phyloP scores from a whole-genome alignment of 2,113 vertebrate genomes.

The Saimiri boliviensis region DNA sequence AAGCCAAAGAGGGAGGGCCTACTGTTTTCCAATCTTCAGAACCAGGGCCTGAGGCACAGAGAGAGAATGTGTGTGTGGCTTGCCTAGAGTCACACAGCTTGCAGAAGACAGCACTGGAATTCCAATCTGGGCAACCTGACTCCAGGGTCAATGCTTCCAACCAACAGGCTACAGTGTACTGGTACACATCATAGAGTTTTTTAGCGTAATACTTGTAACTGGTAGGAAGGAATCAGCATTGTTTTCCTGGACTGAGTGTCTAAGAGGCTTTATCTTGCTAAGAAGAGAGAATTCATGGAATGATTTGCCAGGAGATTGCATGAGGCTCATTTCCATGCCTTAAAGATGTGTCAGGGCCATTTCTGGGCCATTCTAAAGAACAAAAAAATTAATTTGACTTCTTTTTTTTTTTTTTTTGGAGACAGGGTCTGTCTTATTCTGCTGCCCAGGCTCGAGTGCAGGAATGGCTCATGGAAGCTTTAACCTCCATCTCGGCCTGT shows the following conservation, averaged over 20 bases:
- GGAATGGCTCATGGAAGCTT: too few species aligned
- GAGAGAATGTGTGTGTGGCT: neutral
- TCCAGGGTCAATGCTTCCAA: neutral
- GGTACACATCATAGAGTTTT: too few species aligned
- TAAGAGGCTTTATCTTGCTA: too few species aligned
- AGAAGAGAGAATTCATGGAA: neutral
- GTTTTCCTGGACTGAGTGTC: neutral
- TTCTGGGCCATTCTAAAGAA: neutral
- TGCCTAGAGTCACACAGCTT: neutral
- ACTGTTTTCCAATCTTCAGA: neutral
- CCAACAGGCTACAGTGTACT: rapidly evolving
- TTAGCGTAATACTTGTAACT: neutral
- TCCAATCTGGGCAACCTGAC: rapidly evolving
- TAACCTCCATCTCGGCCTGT: too few species aligned
- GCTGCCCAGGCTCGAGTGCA: too few species aligned
- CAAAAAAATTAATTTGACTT: neutral
- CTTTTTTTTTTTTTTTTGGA: too few species aligned
- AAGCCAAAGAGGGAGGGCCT: neutral
- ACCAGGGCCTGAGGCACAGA: neutral
- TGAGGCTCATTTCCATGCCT: neutral
- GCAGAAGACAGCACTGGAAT: neutral
- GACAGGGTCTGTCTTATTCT: too few species aligned
- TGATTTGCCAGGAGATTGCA: neutral
- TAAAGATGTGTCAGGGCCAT: neutral
- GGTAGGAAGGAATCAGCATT: neutral